phyloP scores from a whole-genome alignment of 2,888 invertebrate genomes.

The Siphlonurus alternatus region DNA sequence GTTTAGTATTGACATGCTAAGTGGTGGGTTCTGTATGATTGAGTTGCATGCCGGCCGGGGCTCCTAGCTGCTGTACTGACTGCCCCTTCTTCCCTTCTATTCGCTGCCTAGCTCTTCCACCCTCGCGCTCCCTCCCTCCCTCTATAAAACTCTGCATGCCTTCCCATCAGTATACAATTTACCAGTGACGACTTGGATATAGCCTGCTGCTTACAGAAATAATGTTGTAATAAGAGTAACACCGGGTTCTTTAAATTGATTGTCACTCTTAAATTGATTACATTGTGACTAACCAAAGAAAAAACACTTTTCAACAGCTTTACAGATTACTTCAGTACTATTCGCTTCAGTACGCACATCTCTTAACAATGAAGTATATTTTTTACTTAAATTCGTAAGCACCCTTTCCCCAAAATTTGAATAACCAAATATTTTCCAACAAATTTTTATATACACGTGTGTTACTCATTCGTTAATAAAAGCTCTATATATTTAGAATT shows the following conservation, averaged over 20 bases:
- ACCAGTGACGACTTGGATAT: background rate
- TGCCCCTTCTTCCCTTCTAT: background rate
- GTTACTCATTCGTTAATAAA: too few species aligned
- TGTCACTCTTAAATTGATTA: too few species aligned
- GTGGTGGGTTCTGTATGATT: background rate
- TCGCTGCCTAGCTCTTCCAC: background rate
- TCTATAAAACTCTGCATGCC: background rate
- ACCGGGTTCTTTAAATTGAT: background rate
- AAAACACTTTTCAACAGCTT: too few species aligned
- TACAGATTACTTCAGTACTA: too few species aligned
- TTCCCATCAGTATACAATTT: background rate
- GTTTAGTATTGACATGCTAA: background rate
- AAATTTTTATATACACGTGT: too few species aligned
- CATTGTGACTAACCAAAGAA: too few species aligned
- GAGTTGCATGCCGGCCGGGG: background rate
- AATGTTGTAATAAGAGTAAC: background rate
- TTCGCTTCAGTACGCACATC: too few species aligned
- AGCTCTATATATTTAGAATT: too few species aligned
- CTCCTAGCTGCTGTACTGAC: background rate
- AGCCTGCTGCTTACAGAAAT: background rate
- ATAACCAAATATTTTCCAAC: too few species aligned
- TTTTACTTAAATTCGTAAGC: too few species aligned
- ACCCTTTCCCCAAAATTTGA: too few species aligned
- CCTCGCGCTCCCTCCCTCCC: background rate
- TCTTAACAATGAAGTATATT: too few species aligned